These are phyloP conservation scores for Lates calcarifer DNA, from an alignment of 2,113 vertebrate species.

Conservation along the genomic window DNA sequence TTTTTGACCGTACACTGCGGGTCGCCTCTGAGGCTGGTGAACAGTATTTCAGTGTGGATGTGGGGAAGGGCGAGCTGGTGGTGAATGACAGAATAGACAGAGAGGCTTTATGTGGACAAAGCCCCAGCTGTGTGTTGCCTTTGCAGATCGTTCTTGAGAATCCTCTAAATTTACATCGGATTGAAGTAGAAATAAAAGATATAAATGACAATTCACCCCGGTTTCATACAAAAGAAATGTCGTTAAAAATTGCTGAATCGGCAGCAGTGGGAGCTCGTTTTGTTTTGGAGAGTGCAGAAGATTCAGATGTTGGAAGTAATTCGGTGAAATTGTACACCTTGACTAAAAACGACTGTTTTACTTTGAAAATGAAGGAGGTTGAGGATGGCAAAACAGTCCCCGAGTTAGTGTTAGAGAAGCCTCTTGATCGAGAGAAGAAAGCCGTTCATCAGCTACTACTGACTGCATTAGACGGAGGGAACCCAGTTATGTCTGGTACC, in stretches of 20 bases:
- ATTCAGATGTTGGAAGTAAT: conserved; percentile 76
- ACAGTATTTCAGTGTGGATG: conserved; percentile 84
- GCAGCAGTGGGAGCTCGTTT: conserved; percentile 69
- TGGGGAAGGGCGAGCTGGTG: conserved; percentile 82
- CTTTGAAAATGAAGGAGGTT: conserved; percentile 73
- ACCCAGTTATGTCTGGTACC: conserved; percentile 67
- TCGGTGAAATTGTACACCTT: conserved; percentile 71
- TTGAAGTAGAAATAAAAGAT: conserved; percentile 87
- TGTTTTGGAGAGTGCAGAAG: conserved; percentile 67
- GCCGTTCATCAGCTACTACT: conserved; percentile 81
- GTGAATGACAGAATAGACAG: conserved; percentile 86
- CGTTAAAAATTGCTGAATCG: conserved; percentile 74
- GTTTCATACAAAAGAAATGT: conserved; percentile 24
- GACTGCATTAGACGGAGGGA: conserved; percentile 76
- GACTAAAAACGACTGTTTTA: conserved; percentile 74
- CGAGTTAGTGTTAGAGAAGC: conserved; percentile 77
- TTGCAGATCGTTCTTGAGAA: conserved; percentile 85
- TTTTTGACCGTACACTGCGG: conserved; percentile 80
- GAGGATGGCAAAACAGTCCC: conserved; percentile 72
- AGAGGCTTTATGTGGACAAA: conserved; percentile 86
- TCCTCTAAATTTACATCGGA: conserved; percentile 72
- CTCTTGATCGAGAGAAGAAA: conserved; percentile 78
- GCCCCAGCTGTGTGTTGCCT: conserved; percentile 81
- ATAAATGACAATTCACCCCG: conserved; percentile 87
- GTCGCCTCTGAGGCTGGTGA: conserved; percentile 82